Base-by-base conservation (phyloP, 2,888 invertebrate genomes). In the Alitta virens region DNA sequence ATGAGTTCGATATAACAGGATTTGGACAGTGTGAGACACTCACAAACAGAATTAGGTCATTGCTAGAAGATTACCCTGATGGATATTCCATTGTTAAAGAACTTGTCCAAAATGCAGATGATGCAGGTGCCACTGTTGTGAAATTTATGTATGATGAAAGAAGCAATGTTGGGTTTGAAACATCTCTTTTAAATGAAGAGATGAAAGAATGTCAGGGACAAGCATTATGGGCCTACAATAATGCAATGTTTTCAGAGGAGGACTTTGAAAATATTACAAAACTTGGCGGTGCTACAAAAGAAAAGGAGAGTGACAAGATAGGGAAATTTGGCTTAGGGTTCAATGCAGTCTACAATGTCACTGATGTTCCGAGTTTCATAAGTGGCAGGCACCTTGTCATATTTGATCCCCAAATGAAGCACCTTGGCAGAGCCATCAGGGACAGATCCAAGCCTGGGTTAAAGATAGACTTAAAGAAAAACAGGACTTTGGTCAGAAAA, bases 281-380 rank as follows among this genome's bases (percentile, higher is more conserved):
- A 53, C 67, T 77, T 7, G 71, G 73, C n/a, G 76, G 73, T 9
- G 75, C 72, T 26, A 77, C 76, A 2, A 77, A 77, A 63, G 64
- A 71, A 60, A 59, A 59, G 5, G 67, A 73, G 25, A 43, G 40
- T 21, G 70, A 73, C 7, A 77, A 77, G 59, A 72, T 77, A 54
- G 77, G 77, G 62, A 72, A 63, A 57, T 77, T 77, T 72, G 77
- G 77, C 2, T 69, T 77, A 3, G 79, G 79, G 1, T 79, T 79
- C 68, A 77, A 77, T 62, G 71, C 76, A 7, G 78, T 79, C 14
- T 79, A 79, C 63, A 79, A 79, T 57, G 50, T 79, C 7, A 78
- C 78, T 9, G 79, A 79, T 69, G 75, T 77, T 3, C 79, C 79
- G 2, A 75, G 75, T 52, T 75, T 78, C 46, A 56, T 79, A 2